Percentiles rank a stretch among this genome's conserved stretches.
Conservation (phyloP, 2,797 vertebrate genomes). For the Ciconia nigra region DNA sequence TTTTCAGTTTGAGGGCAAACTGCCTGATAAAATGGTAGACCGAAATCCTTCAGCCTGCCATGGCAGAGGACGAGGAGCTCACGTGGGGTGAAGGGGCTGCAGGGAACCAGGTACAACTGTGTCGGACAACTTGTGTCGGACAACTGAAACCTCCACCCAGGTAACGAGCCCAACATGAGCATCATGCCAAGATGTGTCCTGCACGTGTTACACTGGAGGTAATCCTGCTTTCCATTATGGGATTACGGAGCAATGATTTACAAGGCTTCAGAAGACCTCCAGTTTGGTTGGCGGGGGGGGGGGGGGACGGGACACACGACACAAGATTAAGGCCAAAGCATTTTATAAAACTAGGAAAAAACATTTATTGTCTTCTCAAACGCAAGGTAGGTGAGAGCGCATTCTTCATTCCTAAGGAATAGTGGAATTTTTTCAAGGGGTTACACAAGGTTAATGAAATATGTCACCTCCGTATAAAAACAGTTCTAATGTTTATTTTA, state of each 20-base stretch:
- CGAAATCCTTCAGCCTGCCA: not conserved
- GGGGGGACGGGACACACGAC: not conserved
- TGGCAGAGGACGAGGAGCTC: not conserved
- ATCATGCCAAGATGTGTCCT: not conserved
- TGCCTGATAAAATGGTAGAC: not conserved
- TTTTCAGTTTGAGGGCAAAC: not conserved
- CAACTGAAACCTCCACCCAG: not conserved
- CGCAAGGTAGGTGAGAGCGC: not conserved
- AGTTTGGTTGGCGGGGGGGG: not conserved
- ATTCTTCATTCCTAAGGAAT: not conserved
- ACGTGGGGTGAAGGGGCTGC: not conserved
- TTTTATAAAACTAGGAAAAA: not conserved
- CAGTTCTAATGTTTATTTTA: not conserved
- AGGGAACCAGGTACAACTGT: not conserved
- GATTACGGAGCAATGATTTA: not conserved
- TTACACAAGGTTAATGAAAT: not conserved
- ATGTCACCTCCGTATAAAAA: not conserved
- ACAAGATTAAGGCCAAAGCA: not conserved
- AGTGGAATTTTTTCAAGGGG: not conserved
- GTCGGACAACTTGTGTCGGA: not conserved
- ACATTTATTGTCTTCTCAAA: not conserved
- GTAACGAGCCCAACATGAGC: not conserved
- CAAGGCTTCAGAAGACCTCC: not conserved
- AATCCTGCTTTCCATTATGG: constrained; percentile 21
- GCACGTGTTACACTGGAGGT: not conserved